Conservation (phyloP, 2,113 vertebrate species). For the Centropus bengalensis region DNA sequence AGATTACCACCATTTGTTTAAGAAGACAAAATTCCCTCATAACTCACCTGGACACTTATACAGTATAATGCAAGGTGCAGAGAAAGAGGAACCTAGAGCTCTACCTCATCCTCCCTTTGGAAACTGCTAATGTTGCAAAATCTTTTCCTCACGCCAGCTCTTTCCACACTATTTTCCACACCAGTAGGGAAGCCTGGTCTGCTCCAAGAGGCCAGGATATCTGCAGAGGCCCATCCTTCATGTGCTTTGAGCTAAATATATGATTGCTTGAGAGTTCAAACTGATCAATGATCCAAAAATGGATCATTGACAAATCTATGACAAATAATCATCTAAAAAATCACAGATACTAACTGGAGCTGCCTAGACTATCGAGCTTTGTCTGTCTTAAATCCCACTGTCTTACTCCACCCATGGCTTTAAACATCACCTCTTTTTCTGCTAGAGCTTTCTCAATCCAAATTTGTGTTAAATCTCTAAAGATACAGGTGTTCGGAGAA, state of each 20-base stretch:
- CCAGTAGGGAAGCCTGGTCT: not conserved
- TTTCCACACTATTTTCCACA: constrained; percentile 34
- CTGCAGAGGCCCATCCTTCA: not conserved
- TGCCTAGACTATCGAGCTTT: not conserved
- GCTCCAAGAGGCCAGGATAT: not conserved
- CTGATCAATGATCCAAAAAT: not conserved
- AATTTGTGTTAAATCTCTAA: not conserved
- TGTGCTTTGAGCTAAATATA: not conserved
- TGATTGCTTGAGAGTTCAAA: not conserved
- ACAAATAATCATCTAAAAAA: not conserved
- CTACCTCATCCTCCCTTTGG: not conserved
- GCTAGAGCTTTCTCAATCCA: not conserved
- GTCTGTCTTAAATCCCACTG: not conserved
- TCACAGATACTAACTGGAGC: not conserved
- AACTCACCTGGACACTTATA: not conserved
- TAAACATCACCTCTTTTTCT: not conserved
- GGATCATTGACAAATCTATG: no score
- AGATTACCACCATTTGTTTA: not conserved
- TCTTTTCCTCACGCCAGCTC: not conserved
- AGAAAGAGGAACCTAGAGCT: constrained; percentile 7
- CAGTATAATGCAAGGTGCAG: not conserved
- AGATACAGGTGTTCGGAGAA: not conserved
- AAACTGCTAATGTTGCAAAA: not conserved
- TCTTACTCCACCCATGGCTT: not conserved
- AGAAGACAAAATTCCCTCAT: not conserved